Evolutionary conservation across 2,888 invertebrate genomes (phyloP).

Genomic region (Dryococelus australis): DNA sequence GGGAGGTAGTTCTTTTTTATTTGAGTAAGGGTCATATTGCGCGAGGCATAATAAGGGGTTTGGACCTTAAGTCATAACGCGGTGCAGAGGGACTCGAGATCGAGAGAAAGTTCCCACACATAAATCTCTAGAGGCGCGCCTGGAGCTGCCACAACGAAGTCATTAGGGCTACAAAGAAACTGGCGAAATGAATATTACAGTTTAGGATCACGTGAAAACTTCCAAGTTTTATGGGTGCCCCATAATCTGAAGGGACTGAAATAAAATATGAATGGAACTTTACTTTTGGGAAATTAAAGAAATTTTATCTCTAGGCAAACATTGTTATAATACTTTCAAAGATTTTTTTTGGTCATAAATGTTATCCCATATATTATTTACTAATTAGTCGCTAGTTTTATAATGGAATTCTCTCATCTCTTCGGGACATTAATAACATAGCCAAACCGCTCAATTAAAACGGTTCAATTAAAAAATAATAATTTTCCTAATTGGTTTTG

Average conservation of each 20-base stretch:
- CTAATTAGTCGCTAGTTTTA: too few relatives aligned
- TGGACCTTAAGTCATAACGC: not conserved
- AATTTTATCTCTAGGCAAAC: not conserved
- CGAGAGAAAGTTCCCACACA: not conserved
- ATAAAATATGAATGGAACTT: not conserved
- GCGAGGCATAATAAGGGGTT: not conserved
- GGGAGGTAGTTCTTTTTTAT: constrained; percentile 8
- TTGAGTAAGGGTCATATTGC: not conserved
- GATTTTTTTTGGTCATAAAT: too few relatives aligned
- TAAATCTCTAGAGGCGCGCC: not conserved
- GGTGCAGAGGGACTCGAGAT: not conserved
- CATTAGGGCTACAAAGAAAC: not conserved
- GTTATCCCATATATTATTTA: too few relatives aligned
- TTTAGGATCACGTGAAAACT: not conserved
- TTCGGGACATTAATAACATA: too few relatives aligned
- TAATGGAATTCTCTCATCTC: too few relatives aligned
- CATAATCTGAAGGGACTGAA: not conserved
- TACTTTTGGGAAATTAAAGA: not conserved
- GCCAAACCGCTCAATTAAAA: too few relatives aligned
- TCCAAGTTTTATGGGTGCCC: not conserved
- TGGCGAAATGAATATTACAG: not conserved
- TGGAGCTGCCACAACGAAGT: not conserved
- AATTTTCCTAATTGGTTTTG: too few relatives aligned
- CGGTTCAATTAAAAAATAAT: too few relatives aligned
- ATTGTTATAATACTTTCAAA: too few relatives aligned